Evolutionary conservation across 92 coral and sea anemone species (phyloP), one percentile per base, ranked within the genome.

Genomic region (Actinernus sp.): DNA sequence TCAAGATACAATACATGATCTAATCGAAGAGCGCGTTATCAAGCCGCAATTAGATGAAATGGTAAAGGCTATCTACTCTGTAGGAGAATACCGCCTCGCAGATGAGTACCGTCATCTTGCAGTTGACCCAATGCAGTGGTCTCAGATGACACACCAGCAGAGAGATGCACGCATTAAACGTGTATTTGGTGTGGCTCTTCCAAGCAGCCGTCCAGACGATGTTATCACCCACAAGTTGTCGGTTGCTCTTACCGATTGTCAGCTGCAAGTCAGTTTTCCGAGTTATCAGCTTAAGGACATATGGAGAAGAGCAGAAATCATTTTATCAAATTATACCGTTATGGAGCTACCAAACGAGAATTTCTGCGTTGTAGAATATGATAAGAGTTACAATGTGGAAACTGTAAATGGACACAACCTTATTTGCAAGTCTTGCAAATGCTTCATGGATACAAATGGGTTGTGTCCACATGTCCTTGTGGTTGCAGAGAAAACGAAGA

Each of bases 51-150:
- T 53, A 55, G 49, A 47, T 6, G 85, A 84, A 53, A 70, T 69
- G 58, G 40, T 49, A 32, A 84, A 81, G 32, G 76, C 76, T 33
- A 67, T 75, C 4, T 84, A 76, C 49, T 34, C 24, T 22, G 69
- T 65, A 49, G 85, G 85, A 1, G 70, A 84, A 55, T 84, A 84
- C 53, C 34, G n/a, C n/a, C n/a, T n/a, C n/a, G n/a, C n/a, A n/a
- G n/a, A n/a, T n/a, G n/a, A n/a, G n/a, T n/a, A n/a, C n/a, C n/a
- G n/a, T n/a, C n/a, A n/a, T n/a, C n/a, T n/a, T n/a, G n/a, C n/a
- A n/a, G n/a, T n/a, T n/a, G n/a, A n/a, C n/a, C n/a, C n/a, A n/a
- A n/a, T n/a, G n/a, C n/a, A n/a, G n/a, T n/a, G n/a, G n/a, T n/a
- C n/a, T n/a, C n/a, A n/a, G n/a, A n/a, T n/a, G n/a, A n/a, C n/a